These are phyloP conservation scores for Charanyca ferruginea DNA, from an alignment of 2,888 invertebrate genomes.

Conservation along the genomic window DNA sequence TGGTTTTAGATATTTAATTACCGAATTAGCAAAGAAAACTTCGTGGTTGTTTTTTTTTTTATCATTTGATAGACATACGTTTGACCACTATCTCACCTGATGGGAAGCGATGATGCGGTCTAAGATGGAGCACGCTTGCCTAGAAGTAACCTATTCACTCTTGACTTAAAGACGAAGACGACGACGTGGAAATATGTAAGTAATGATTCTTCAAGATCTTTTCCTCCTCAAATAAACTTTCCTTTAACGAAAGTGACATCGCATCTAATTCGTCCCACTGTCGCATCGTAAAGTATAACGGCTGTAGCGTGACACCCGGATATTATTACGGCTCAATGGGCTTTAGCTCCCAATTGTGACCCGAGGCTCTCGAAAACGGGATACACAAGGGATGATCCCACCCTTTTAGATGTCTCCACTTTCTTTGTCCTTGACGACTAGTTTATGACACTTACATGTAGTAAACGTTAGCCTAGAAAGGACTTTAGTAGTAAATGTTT, in stretches of 20 bases:
- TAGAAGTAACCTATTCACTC: no score
- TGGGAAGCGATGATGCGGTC: no score
- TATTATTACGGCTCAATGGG: conserved; percentile 69
- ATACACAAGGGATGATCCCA: conserved; percentile 46
- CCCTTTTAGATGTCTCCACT: conserved; percentile 27
- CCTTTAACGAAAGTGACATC: neutral
- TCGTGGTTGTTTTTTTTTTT: no score
- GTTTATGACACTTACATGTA: conserved; percentile 26
- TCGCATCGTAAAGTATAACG: conserved; percentile 55
- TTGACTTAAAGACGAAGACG: no score
- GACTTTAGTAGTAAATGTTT: conserved; percentile 25
- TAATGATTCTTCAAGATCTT: neutral
- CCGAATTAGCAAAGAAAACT: neutral
- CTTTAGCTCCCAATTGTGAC: conserved; percentile 32
- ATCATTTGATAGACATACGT: no score
- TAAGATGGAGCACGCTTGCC: no score
- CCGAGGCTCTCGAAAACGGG: conserved; percentile 31
- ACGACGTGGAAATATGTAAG: no score
- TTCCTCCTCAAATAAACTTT: neutral
- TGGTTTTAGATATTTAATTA: no score
- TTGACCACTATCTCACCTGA: no score
- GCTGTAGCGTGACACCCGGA: conserved; percentile 58
- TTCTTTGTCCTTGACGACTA: conserved; percentile 38
- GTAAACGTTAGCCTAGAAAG: neutral
- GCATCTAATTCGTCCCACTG: neutral